A percentile compares a stretch with the other conserved stretches of the same genome.
Conservation (phyloP, 2,888 invertebrate genomes). For the Amphipyra berbera region DNA sequence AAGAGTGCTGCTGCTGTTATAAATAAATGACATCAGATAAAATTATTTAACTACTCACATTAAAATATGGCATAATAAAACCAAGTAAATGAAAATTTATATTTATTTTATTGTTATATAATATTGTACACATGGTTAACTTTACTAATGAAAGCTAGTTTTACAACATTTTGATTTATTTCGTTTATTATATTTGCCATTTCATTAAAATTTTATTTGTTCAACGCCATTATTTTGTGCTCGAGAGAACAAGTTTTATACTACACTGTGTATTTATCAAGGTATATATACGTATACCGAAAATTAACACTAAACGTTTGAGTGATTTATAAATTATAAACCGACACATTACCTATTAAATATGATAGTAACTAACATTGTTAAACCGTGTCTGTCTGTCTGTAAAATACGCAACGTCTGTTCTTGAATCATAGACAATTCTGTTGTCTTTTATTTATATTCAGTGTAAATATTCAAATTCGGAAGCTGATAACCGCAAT, state of each 20-base stretch:
- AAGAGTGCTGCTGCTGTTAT: no score
- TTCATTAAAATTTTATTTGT: slow-evolving; percentile 44
- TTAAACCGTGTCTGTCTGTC: background rate
- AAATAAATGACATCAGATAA: no score
- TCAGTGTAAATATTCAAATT: slow-evolving; percentile 89
- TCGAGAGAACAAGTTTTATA: slow-evolving; percentile 33
- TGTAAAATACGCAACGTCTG: no score
- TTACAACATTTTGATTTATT: slow-evolving; percentile 54
- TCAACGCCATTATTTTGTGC: slow-evolving; percentile 22
- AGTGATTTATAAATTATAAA: slow-evolving; percentile 8
- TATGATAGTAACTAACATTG: background rate
- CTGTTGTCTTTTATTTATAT: slow-evolving; percentile 59
- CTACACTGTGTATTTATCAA: slow-evolving; percentile 16
- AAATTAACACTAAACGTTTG: slow-evolving; percentile 7
- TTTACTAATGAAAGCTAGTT: slow-evolving; percentile 45
- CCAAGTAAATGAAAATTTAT: background rate
- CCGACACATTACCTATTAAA: background rate
- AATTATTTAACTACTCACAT: background rate
- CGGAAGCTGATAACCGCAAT: slow-evolving; percentile 89
- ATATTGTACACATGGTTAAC: slow-evolving; percentile 12
- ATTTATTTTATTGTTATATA: slow-evolving; percentile 16
- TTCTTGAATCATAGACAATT: slow-evolving; percentile 23
- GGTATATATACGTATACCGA: background rate
- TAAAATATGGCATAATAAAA: background rate
- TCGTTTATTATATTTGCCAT: slow-evolving; percentile 42